Conservation (phyloP, 1,140 invertebrate species). For the Lutraria rhynchaena region DNA sequence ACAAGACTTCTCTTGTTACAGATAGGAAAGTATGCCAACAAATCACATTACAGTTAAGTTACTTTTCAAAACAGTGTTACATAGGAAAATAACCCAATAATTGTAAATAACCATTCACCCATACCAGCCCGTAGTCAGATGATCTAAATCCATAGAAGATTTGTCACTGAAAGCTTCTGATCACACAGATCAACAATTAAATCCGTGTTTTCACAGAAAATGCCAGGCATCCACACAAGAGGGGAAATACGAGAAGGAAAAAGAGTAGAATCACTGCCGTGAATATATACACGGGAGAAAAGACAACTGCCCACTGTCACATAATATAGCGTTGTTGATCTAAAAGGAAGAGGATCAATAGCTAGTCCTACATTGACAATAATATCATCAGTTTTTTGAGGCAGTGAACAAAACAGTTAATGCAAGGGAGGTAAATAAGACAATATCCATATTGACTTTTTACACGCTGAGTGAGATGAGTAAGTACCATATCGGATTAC, state of each 20-base stretch:
- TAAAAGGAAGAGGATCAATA: slow-evolving; percentile 15
- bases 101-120: slow-evolving; percentile 3
- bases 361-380: slow-evolving; percentile 18
- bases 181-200: slow-evolving; percentile 35
- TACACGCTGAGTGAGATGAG: too few relatives aligned
- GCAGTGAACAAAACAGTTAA: slow-evolving; percentile 7
- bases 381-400: slow-evolving; percentile 18
- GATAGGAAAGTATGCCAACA: too few relatives aligned
- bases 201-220: slow-evolving; percentile 32
- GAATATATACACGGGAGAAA: background rate
- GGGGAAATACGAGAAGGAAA: background rate
- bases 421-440: slow-evolving; percentile 25
- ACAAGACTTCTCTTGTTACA: too few relatives aligned
- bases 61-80: too few relatives aligned
- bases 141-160: slow-evolving; percentile 12
- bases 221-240: background rate
- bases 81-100: slow-evolving; percentile 20
- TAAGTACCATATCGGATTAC: too few relatives aligned
- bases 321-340: slow-evolving; percentile 37
- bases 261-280: background rate
- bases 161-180: slow-evolving; percentile 24
- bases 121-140: background rate
- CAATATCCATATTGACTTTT: background rate
- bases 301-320: slow-evolving; percentile 29
- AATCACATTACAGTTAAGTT: too few relatives aligned